A percentile compares a stretch with the other conserved stretches of the same genome.
These are phyloP conservation scores for Bombyx huttoni DNA, from an alignment of 2,888 invertebrate genomes.

Conservation along the genomic window DNA sequence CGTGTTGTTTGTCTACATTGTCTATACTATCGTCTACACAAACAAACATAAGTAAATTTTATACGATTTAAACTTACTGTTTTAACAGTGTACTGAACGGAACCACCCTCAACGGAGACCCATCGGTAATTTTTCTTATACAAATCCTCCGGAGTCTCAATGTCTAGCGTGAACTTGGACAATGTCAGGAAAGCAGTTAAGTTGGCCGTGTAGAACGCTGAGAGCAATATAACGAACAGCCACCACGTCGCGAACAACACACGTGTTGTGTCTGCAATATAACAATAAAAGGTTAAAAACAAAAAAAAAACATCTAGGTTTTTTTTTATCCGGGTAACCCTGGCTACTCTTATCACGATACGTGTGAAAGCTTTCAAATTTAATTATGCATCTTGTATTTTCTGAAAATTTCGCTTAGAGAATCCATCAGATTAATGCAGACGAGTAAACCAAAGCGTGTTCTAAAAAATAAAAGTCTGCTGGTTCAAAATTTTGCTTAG, in stretches of 20 bases:
- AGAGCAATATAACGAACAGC: slow-evolving; percentile 89
- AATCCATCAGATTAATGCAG: too few species aligned
- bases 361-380: too few species aligned
- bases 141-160: slow-evolving; percentile 79
- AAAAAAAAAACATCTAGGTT: neutral
- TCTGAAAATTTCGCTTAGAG: too few species aligned
- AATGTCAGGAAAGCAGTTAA: slow-evolving; percentile 90
- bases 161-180: slow-evolving; percentile 86
- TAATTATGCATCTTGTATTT: too few species aligned
- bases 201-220: slow-evolving; percentile 93
- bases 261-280: slow-evolving; percentile 80
- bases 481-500: too few species aligned
- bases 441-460: too few species aligned
- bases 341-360: too few species aligned
- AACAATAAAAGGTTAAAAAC: neutral
- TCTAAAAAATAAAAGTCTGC: too few species aligned
- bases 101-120: slow-evolving; percentile 78
- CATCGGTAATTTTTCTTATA: slow-evolving; percentile 77
- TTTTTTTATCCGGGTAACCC: neutral
- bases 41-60: neutral
- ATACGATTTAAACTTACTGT: slow-evolving; percentile 51
- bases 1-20: too few species aligned
- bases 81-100: slow-evolving; percentile 76
- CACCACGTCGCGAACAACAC: slow-evolving; percentile 92
- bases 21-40: too few species aligned